Conservation (phyloP, 2,888 invertebrate genomes). For the Epinotia bilunana region DNA sequence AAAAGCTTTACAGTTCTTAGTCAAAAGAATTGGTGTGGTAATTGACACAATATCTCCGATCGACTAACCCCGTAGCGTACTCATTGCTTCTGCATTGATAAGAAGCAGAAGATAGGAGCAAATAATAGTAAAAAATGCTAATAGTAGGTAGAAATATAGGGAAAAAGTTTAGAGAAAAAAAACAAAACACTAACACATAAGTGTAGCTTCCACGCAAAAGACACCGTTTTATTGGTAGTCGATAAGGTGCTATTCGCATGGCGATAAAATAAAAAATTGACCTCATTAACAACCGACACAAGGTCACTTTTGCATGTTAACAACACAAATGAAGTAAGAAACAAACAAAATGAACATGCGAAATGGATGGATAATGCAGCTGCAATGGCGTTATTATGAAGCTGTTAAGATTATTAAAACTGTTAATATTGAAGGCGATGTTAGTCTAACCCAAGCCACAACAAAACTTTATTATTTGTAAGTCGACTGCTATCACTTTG, state of each 20-base stretch:
- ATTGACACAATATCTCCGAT: constrained; percentile 35
- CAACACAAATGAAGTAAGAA: constrained; percentile 14
- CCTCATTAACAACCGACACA: not conserved
- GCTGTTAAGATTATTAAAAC: constrained; percentile 54
- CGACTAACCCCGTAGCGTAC: constrained; percentile 38
- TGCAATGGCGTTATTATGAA: constrained; percentile 76
- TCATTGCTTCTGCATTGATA: constrained; percentile 81
- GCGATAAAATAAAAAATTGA: not conserved
- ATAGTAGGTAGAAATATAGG: constrained; percentile 30
- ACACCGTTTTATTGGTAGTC: not conserved
- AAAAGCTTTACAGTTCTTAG: constrained; percentile 55
- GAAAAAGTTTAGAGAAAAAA: constrained; percentile 16
- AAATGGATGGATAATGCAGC: constrained; percentile 67
- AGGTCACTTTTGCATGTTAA: not conserved
- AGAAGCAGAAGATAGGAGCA: constrained; percentile 61
- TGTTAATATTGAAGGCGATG: constrained; percentile 66
- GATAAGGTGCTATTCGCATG: not conserved
- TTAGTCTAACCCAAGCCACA: constrained; percentile 78
- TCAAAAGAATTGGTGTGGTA: constrained; percentile 80
- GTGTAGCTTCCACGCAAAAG: not conserved
- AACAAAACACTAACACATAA: constrained; percentile 32
- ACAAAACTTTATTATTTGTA: constrained; percentile 74
- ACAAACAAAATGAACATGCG: constrained; percentile 52
- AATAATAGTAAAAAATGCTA: constrained; percentile 43
- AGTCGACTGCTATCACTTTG: constrained; percentile 66